Evolutionary conservation across 37 sponge, comb jelly and placozoan species (phyloP), one percentile per base, ranked within the genome.

Genomic region (Bolinopsis microptera): DNA sequence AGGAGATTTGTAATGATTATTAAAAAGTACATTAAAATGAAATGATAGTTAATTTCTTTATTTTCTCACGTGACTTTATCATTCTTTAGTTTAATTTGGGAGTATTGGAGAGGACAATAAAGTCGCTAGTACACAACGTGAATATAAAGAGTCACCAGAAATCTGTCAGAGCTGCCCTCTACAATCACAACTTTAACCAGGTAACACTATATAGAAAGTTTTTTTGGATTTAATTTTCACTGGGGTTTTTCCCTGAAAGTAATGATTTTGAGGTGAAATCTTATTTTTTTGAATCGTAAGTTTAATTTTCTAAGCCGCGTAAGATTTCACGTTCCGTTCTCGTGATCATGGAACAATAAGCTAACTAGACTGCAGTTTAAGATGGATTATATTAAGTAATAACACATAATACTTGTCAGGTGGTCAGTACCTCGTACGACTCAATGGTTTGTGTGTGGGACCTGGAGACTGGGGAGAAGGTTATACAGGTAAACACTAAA

Each of bases 401-500:
- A n/a, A n/a, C n/a, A n/a, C n/a, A n/a, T n/a, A n/a, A n/a, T n/a
- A n/a, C n/a, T n/a, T n/a, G n/a, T n/a, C 94, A 97, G 97, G 96
- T 97, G 2, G 97, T 98, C 38, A 96, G 98, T 94, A 97, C 95
- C 22, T 96, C 97, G 68, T 95, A 96, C 75, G 98, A 95, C 13
- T 94, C 96, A 0, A 95, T 96, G 72, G 95, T 98, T 34, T 93
- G 94, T 72, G 98, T 98, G 34, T 98, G 98, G 98, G 98, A 98
- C 69, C 28, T 96, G 30, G 96, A 96, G 35, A 96, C 97, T 0
- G 98, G 98, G 24, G 96, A 96, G 72, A 98, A 96, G 80, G 93
- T 95, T 0, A 96, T 98, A 23, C 90, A 77, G 80, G 80, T 77
- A 32, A 24, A 2, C 27, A 28, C 16, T 21, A 61, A 61, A 61